Conservation (phyloP, 2,888 invertebrate genomes). For the Acronicta psi region DNA sequence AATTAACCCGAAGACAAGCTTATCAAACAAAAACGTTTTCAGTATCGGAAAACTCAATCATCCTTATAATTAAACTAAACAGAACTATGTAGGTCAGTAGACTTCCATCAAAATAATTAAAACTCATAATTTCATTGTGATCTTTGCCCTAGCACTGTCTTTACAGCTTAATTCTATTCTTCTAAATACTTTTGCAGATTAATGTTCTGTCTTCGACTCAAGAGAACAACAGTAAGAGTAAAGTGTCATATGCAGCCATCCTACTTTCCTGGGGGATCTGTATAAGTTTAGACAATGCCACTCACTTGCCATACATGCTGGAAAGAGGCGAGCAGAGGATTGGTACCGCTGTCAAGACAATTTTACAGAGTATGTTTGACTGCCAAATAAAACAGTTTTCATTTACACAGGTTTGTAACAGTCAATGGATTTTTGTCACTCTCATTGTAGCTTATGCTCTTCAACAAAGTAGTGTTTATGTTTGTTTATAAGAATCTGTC, state of each 20-base stretch:
- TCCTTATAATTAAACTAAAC: too few species aligned
- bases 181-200: conserved; percentile 66
- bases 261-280: conserved; percentile 81
- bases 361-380: conserved; percentile 81
- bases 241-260: conserved; percentile 74
- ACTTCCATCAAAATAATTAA: too few species aligned
- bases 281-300: conserved; percentile 63
- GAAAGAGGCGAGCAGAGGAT: conserved; percentile 80
- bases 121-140: too few species aligned
- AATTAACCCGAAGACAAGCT: too few species aligned
- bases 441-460: not conserved
- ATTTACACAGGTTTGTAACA: conserved; percentile 78
- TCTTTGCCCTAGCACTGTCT: too few species aligned
- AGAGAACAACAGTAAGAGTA: conserved; percentile 65
- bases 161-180: too few species aligned
- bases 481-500: too few species aligned
- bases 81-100: too few species aligned
- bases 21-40: too few species aligned
- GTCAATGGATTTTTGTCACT: conserved; percentile 1
- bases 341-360: conserved; percentile 72
- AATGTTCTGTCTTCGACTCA: conserved; percentile 70
- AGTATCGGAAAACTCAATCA: too few species aligned
- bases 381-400: conserved; percentile 78
- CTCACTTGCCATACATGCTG: conserved; percentile 81
- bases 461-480: too few species aligned